phyloP scores from a whole-genome alignment of 2,888 invertebrate species.

The Slavum lentiscoides region DNA sequence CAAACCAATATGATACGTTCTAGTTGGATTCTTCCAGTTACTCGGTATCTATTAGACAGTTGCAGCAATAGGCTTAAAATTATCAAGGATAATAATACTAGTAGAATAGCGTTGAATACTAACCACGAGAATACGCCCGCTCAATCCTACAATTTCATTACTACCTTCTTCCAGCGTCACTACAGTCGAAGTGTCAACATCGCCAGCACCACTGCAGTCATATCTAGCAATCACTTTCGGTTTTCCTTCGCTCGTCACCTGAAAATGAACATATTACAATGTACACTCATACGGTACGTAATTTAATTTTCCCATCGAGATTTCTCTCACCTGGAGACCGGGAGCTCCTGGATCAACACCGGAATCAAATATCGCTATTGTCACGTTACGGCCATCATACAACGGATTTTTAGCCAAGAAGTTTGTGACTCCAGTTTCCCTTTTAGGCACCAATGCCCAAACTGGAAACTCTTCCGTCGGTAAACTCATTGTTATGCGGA shows the following conservation, averaged over 20 bases:
- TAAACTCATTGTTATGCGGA: not conserved
- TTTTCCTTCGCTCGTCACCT: constrained; percentile 86
- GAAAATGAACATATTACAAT: constrained; percentile 55
- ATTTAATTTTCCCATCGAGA: not conserved
- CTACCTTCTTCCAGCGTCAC: constrained; percentile 67
- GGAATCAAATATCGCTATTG: constrained; percentile 95
- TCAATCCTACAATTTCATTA: constrained; percentile 79
- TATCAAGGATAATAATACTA: not conserved
- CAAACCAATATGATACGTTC: constrained; percentile 83
- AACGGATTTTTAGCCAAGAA: constrained; percentile 86
- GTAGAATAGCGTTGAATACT: constrained; percentile 37
- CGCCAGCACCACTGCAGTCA: constrained; percentile 96
- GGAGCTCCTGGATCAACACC: constrained; percentile 96
- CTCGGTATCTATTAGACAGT: constrained; percentile 70
- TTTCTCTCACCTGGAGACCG: constrained; percentile 80
- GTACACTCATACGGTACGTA: not conserved
- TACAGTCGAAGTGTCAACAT: constrained; percentile 86
- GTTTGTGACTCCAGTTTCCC: constrained; percentile 86
- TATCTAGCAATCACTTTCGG: constrained; percentile 91
- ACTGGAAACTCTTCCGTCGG: constrained; percentile 70
- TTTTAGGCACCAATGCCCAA: constrained; percentile 87
- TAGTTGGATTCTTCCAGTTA: constrained; percentile 80
- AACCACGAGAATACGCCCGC: constrained; percentile 87
- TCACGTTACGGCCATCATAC: constrained; percentile 87
- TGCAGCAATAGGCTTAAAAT: constrained; percentile 4